Conservation (phyloP, 2,888 invertebrate genomes). For the Chloroclystis v-ata region DNA sequence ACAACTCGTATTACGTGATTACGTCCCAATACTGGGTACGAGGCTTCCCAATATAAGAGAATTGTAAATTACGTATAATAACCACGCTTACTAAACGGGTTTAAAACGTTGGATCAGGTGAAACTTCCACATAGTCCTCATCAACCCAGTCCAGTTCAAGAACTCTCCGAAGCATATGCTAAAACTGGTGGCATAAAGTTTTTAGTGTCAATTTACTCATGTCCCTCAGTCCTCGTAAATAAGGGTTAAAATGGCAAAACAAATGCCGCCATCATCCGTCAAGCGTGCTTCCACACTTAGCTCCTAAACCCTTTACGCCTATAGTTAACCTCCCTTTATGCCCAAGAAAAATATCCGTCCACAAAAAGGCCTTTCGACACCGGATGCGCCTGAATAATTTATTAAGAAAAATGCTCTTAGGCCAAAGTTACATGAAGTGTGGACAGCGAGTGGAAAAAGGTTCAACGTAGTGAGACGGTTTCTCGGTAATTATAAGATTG, state of each 20-base stretch:
- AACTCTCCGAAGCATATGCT: not conserved
- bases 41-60: too few species aligned
- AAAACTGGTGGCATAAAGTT: not conserved
- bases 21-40: too few species aligned
- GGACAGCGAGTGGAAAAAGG: not conserved
- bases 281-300: constrained; percentile 38
- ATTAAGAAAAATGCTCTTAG: constrained; percentile 47
- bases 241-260: constrained; percentile 21
- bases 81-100: too few species aligned
- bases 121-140: not conserved
- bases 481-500: too few species aligned
- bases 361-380: constrained; percentile 50
- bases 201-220: not conserved
- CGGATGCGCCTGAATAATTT: constrained; percentile 55
- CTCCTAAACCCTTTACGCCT: constrained; percentile 45
- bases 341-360: constrained; percentile 47
- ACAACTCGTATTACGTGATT: too few species aligned
- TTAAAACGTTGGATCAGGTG: not conserved
- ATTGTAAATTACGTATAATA: too few species aligned
- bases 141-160: not conserved
- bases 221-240: constrained; percentile 1
- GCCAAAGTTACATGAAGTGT: not conserved
- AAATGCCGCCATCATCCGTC: constrained; percentile 38
- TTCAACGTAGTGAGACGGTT: too few species aligned
- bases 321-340: constrained; percentile 45